phyloP scores from a whole-genome alignment of 2,113 vertebrate genomes.

The Coregonus clupeaformis region DNA sequence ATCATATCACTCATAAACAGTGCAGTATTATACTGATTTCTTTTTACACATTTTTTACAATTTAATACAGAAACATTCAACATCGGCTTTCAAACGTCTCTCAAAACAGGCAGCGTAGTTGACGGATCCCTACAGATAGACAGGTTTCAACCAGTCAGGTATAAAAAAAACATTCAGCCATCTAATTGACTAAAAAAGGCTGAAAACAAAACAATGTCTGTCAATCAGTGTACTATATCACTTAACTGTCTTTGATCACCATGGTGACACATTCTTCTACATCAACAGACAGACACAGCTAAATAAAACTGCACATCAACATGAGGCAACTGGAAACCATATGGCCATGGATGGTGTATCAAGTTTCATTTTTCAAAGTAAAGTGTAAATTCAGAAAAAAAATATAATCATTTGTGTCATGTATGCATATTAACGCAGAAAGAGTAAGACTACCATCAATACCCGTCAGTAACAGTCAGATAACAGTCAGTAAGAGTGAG shows the following conservation, averaged over 20 bases:
- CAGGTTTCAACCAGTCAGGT: constrained; percentile 19
- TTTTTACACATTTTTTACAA: too few species aligned
- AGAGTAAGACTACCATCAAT: too few species aligned
- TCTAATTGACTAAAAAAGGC: background rate
- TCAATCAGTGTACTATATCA: too few species aligned
- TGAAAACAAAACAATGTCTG: constrained; percentile 29
- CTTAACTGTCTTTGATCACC: constrained; percentile 21
- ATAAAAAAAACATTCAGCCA: background rate
- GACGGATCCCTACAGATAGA: constrained; percentile 8
- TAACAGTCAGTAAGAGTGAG: too few species aligned
- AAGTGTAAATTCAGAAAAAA: too few species aligned
- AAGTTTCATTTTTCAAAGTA: constrained; percentile 54
- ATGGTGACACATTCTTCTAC: constrained; percentile 28
- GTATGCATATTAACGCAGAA: too few species aligned
- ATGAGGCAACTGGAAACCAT: constrained; percentile 56
- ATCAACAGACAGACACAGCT: constrained; percentile 15
- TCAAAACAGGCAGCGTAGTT: too few species aligned
- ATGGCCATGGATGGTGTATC: constrained; percentile 46
- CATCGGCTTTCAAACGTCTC: background rate
- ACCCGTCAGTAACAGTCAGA: too few species aligned
- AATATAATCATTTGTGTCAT: too few species aligned
- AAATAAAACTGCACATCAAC: constrained; percentile 22
- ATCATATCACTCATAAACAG: too few species aligned
- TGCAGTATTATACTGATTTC: too few species aligned
- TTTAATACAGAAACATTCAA: background rate